Evolutionary conservation across 2,113 vertebrate genomes (phyloP), one percentile per base, ranked within the genome.

Genomic region (Spea multiplicata): DNA sequence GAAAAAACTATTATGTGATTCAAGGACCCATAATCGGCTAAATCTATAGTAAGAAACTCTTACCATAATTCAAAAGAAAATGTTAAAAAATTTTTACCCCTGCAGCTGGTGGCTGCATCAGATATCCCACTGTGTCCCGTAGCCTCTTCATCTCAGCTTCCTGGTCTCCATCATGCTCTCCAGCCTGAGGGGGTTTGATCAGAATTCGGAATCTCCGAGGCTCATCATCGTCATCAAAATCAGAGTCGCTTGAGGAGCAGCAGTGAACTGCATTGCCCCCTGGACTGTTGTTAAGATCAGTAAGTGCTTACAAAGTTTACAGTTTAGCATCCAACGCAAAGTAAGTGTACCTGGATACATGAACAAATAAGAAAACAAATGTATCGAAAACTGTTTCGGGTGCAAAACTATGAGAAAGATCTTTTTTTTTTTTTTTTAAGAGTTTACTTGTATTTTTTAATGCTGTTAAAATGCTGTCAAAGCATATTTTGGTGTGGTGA

Each of bases 201-300:
- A 93, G 94, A 48, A 99, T 93, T 14, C 91, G 91, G 80, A 98
- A 97, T 69, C 94, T 95, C 13, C 95, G 95, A 3, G 96, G 96
- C 53, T 98, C 97, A 0, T 96, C 96, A 0, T 97, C 96, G 0
- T 89, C 83, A 0, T 96, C 96, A 0, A 96, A 98, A 85, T 99
- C 97, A 0, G 96, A 98, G 82, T 98, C 96, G 0, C 96, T 98
- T 82, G 96, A 99, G 6, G 91, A 93, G 0, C 94, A 96, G 70
- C 93, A 91, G 57, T 89, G 89, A 72, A 92, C 93, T 2, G 84
- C 93, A 5, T 65, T 44, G 45, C 93, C 90, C 0, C 86, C 91
- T 82, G 89, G 46, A 6, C n/a, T 45, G 14, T 57, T n/a, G 49
- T 30, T 30, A 30, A 30, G 30, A 30, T 30, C 30, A 30, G 30